phyloP scores from a whole-genome alignment of 1,140 invertebrate genomes.

The Drosophila suzukii region DNA sequence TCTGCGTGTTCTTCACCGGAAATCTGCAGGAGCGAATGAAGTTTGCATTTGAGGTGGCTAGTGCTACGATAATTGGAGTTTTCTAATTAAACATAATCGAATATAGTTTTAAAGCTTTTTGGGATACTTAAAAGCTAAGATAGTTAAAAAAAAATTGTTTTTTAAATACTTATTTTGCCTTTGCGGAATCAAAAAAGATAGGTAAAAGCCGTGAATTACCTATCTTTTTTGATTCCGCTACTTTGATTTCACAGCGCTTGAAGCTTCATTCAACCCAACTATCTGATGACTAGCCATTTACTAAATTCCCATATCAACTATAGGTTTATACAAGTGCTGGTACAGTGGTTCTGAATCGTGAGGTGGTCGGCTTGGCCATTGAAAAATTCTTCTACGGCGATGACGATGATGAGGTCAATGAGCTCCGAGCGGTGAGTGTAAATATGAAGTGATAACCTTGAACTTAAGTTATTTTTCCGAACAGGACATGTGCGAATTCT shows the following conservation, averaged over 20 bases:
- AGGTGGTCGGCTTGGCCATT: constrained; percentile 66
- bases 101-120: too few relatives aligned
- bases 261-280: too few relatives aligned
- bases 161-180: too few relatives aligned
- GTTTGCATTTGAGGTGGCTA: constrained; percentile 64
- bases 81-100: too few relatives aligned
- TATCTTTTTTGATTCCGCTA: too few relatives aligned
- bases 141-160: too few relatives aligned
- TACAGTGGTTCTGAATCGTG: constrained; percentile 56
- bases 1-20: constrained; percentile 64
- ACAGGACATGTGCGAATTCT: constrained; percentile 92
- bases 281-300: not conserved
- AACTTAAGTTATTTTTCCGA: not conserved
- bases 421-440: constrained; percentile 61
- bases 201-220: too few relatives aligned
- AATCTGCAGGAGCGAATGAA: constrained; percentile 56
- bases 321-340: constrained; percentile 69
- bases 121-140: too few relatives aligned
- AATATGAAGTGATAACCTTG: not conserved
- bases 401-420: constrained; percentile 76
- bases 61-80: not conserved
- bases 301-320: not conserved
- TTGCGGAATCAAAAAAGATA: too few relatives aligned
- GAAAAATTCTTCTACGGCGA: constrained; percentile 74
- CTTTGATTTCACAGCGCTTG: too few relatives aligned